Conservation (phyloP, 2,113 vertebrate species). For the Acanthisitta chloris region DNA sequence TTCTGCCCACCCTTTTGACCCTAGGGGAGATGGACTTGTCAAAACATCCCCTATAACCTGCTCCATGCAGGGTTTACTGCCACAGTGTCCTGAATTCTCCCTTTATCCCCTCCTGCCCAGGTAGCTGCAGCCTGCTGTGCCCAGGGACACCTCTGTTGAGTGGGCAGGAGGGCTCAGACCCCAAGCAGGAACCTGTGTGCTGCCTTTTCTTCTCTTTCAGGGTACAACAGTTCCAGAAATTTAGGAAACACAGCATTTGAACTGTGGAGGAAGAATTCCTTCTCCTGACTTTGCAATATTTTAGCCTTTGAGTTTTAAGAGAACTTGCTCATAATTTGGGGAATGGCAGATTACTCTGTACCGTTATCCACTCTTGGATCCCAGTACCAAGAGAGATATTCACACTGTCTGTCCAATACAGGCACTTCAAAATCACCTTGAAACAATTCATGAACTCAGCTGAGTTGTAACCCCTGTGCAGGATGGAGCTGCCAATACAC, state of each 20-base stretch:
- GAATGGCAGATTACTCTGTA: not conserved
- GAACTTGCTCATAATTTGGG: not conserved
- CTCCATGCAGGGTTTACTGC: not conserved
- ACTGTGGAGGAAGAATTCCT: not conserved
- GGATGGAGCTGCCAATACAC: not conserved
- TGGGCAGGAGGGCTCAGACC: not conserved
- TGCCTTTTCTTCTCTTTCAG: not conserved
- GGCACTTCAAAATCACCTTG: not conserved
- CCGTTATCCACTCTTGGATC: not conserved
- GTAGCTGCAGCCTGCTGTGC: rapidly evolving
- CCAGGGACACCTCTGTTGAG: not conserved
- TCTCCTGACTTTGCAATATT: not conserved
- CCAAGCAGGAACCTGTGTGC: not conserved
- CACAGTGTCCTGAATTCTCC: not conserved
- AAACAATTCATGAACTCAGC: not conserved
- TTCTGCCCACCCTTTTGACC: not conserved
- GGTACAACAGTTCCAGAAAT: not conserved
- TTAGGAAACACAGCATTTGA: not conserved
- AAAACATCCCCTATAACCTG: not conserved
- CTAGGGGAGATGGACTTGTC: not conserved
- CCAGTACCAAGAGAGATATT: not conserved
- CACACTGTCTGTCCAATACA: not conserved
- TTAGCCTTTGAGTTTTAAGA: not conserved
- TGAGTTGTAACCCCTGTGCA: not conserved
- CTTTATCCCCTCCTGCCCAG: not conserved